Evolutionary conservation across 2,113 vertebrate genomes (phyloP).

Genomic region (Micronycteris hirsuta): DNA sequence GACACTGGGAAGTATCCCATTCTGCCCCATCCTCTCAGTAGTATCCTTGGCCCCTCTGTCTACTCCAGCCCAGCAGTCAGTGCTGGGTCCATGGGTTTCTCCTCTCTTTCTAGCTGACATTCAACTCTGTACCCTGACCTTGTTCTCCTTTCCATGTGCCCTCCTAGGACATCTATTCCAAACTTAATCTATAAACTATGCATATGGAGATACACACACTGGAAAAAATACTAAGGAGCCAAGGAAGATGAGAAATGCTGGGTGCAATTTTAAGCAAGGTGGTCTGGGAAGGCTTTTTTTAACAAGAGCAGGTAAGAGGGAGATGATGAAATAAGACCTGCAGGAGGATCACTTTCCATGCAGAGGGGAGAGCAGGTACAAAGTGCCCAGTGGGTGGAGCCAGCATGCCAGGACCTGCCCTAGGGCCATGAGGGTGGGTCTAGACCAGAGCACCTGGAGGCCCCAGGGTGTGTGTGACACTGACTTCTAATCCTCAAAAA

Average conservation of each 20-base stretch:
- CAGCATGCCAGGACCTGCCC: not conserved
- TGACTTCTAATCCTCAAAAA: not conserved
- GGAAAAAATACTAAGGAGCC: not conserved
- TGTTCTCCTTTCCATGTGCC: not conserved
- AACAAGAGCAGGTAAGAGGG: not conserved
- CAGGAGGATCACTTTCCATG: too few relatives aligned
- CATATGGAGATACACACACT: not conserved
- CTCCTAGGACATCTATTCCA: not conserved
- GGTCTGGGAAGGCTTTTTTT: not conserved
- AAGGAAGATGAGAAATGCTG: not conserved
- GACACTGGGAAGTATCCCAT: not conserved
- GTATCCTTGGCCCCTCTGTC: not conserved
- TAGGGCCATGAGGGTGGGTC: fast-evolving
- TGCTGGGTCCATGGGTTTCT: not conserved
- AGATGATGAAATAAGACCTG: not conserved
- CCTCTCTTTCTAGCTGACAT: not conserved
- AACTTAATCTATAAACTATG: not conserved
- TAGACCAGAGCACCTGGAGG: not conserved
- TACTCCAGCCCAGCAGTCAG: not conserved
- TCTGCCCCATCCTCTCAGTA: not conserved
- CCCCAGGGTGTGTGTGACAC: not conserved
- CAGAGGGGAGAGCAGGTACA: not conserved
- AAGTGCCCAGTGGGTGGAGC: not conserved
- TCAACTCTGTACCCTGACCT: not conserved
- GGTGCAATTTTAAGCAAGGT: not conserved